These are phyloP conservation scores for Pampusana beccarii DNA, from an alignment of 2,113 vertebrate genomes.

Conservation along the genomic window DNA sequence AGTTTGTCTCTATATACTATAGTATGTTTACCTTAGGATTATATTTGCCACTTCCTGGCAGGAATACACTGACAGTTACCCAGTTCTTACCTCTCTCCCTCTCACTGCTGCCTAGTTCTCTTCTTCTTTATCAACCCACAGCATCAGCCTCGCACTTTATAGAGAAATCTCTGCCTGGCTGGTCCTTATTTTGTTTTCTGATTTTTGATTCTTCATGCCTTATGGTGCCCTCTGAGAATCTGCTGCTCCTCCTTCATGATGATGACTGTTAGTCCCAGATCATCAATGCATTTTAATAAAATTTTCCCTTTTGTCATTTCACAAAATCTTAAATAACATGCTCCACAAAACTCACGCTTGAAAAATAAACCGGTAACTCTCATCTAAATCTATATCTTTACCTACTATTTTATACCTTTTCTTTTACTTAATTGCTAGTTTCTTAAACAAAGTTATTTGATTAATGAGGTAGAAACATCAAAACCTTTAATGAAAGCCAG, in stretches of 20 bases:
- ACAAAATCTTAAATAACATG: not conserved
- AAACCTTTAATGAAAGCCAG: not conserved
- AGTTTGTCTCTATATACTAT: not conserved
- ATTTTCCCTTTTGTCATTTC: not conserved
- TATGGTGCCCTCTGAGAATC: not conserved
- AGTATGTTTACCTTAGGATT: rapidly evolving
- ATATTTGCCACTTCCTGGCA: not conserved
- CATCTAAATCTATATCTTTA: not conserved
- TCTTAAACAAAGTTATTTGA: not conserved
- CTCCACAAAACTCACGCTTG: not conserved
- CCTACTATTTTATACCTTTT: not conserved
- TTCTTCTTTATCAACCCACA: not conserved
- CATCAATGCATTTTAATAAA: not conserved
- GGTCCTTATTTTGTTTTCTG: not conserved
- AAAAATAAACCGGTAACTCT: not conserved
- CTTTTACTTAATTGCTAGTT: not conserved
- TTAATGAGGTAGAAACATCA: not conserved
- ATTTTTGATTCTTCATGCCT: not conserved
- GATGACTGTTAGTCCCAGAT: not conserved
- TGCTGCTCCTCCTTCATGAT: not conserved
- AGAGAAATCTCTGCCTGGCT: not conserved
- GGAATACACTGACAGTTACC: not conserved
- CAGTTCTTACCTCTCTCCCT: not conserved
- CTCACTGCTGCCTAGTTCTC: not conserved
- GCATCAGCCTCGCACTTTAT: not conserved